Evolutionary conservation across 2,888 invertebrate species (phyloP), one percentile per base, ranked within the genome.

Genomic region (Trachelus stipa): DNA sequence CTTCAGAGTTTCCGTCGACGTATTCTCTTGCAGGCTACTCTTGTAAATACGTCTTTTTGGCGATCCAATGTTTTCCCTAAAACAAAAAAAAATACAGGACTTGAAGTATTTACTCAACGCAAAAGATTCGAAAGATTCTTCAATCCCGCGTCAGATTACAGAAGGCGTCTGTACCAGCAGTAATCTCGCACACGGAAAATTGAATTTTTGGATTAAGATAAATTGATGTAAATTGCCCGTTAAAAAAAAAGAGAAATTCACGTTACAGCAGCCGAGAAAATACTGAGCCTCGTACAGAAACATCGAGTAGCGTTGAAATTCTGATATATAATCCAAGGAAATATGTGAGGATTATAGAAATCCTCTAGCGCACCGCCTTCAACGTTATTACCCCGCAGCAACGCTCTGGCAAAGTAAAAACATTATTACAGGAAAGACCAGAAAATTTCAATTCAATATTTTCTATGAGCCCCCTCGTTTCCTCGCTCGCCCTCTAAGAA

Each of bases 31-130:
- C 56, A 92, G 90, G 68, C 92, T 91, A 81, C 92, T 92, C 81
- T 90, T 91, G 83, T 91, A 91, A 77, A 91, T 90, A 81, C 91
- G 89, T 85, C 93, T 90, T 87, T 93, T 93, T 12, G 95, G 95
- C 75, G 95, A 95, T 88, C 93, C 93, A 86, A 93, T 93, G 87
- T 92, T 92, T 91, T 95, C 95, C 89, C 95, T 95, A 93, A 79
- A 91, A 93, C 91, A 90, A 91, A 92, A 91, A 91, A 92, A 88
- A 80, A 79, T 86, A 87, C 9, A 9, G 4, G 15, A 9, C 56
- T 88, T 87, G 87, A 85, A 86, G 87, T 83, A 85, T 80, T 84
- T 83, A 80, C 81, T 84, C 82, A 82, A 83, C 80, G 83, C 78
- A 80, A 69, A 81, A 82, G 80, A 81, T 80, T 81, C 78, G 78